Evolutionary conservation across 2,888 invertebrate species (phyloP), one percentile per base, ranked within the genome.

Genomic region (Drosophila aldrichi): DNA sequence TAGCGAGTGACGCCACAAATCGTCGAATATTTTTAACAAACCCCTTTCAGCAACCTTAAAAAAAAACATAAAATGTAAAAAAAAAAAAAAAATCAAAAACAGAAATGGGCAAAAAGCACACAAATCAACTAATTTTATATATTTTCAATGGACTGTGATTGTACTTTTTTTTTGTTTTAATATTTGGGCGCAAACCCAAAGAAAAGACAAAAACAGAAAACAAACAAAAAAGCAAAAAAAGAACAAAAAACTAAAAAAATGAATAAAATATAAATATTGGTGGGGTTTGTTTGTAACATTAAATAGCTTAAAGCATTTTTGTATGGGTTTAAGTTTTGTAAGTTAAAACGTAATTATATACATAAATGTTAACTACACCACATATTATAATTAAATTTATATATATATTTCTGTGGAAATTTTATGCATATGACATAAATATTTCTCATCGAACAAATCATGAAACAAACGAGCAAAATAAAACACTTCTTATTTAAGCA

Each of bases 131-230:
- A 77, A 79, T 87, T 84, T 88, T 83, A 86, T 82, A 75, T 77
- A 78, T 75, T 74, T 87, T 87, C 82, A 87, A 87, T 86, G 84
- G 86, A 85, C 85, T 88, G 89, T 89, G 85, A 88, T 88, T 88
- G 85, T 82, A 85, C 80, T 86, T 81, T 78, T 86, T 79, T 75
- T 77, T 80, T 74, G 67, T 74, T 81, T 71, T 70, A 61, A 71
- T 78, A 72, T 78, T 78, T 74, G 74, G 55, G 51, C 8, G 20
- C 51, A 58, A 63, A 64, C 69, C 73, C 68, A 20, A 65, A 71
- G 55, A 70, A 62, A 66, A 70, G 49, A 74, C 56, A 62, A 61
- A 70, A 70, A 70, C 62, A 59, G 58, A 60, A 63, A 66, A 74
- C 72, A 76, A 74, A 76, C 49, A 82, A 74, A 74, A 49, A 67